Percentiles rank a stretch among this genome's conserved stretches.
These are phyloP conservation scores for Triplophysa dalaica DNA, from an alignment of 2,113 vertebrate species.

Conservation along the genomic window DNA sequence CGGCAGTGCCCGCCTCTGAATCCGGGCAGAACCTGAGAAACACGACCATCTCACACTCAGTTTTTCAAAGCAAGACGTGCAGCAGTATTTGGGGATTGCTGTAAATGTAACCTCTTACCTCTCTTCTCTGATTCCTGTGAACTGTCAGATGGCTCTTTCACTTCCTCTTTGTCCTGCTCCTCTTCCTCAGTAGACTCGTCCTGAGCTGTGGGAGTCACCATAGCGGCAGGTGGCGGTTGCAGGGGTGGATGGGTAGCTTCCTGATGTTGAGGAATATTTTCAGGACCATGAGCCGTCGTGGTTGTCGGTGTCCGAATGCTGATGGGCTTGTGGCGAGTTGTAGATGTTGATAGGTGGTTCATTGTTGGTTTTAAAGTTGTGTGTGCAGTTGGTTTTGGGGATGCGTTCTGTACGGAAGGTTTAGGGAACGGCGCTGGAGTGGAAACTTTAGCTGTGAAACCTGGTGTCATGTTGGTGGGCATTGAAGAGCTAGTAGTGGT, in stretches of 20 bases:
- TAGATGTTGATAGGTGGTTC: slow-evolving; percentile 10
- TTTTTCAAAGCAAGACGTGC: not conserved
- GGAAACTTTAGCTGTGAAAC: not conserved
- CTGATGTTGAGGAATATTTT: not conserved
- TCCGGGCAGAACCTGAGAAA: slow-evolving; percentile 17
- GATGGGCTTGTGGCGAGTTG: not conserved
- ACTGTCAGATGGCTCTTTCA: slow-evolving; percentile 48
- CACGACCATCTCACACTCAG: not conserved
- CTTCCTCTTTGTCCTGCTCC: not conserved
- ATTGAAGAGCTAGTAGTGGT: not conserved
- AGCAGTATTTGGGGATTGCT: not conserved
- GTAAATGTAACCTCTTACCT: slow-evolving; percentile 38
- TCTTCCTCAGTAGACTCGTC: slow-evolving; percentile 46
- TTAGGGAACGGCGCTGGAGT: not conserved
- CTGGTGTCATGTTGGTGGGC: not conserved
- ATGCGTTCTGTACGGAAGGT: not conserved
- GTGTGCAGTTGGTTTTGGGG: not conserved
- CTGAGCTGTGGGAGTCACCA: not conserved
- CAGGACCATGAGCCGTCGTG: not conserved
- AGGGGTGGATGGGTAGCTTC: not conserved
- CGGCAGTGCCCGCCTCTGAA: slow-evolving; percentile 59
- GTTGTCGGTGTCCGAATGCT: not conserved
- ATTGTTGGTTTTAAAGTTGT: not conserved
- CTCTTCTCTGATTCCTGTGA: slow-evolving; percentile 59
- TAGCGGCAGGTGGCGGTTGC: not conserved